phyloP scores from a whole-genome alignment of 2,888 invertebrate species.

The Chymomyza amoena region DNA sequence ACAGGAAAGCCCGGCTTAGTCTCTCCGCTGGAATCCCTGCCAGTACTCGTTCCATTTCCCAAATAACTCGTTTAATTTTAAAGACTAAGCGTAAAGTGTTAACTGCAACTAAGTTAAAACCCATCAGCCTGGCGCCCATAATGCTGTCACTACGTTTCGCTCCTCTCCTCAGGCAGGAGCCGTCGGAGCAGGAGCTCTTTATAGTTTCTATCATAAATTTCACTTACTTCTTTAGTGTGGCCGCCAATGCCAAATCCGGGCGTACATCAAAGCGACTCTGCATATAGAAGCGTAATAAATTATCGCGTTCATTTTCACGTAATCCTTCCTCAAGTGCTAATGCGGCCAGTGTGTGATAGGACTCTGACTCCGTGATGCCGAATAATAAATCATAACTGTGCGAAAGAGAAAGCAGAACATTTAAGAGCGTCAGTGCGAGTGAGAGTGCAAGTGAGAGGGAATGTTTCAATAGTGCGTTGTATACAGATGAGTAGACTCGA shows the following conservation, averaged over 20 bases:
- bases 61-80: not conserved
- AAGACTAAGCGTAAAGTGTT: conserved; percentile 41
- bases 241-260: conserved; percentile 83
- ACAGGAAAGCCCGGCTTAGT: not conserved
- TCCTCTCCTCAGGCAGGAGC: too few species aligned
- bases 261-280: conserved; percentile 88
- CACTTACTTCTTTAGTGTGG: conserved; percentile 83
- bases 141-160: not conserved
- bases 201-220: conserved; percentile 60
- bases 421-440: not conserved
- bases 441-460: not conserved
- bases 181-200: not conserved
- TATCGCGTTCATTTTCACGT: conserved; percentile 86
- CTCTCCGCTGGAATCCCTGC: not conserved
- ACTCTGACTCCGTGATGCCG: conserved; percentile 91
- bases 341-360: conserved; percentile 87
- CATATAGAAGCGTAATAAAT: conserved; percentile 87
- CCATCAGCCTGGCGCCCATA: not conserved
- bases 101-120: conserved; percentile 53
- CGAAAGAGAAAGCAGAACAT: conserved; percentile 21
- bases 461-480: not conserved
- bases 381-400: conserved; percentile 90
- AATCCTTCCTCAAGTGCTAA: conserved; percentile 85
- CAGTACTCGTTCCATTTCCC: not conserved
- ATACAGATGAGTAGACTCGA: conserved; percentile 18